Percentiles rank a stretch among this genome's conserved stretches.
Evolutionary conservation across 1,140 invertebrate species (phyloP).

Genomic region (Ceratoteleas bidentatus): DNA sequence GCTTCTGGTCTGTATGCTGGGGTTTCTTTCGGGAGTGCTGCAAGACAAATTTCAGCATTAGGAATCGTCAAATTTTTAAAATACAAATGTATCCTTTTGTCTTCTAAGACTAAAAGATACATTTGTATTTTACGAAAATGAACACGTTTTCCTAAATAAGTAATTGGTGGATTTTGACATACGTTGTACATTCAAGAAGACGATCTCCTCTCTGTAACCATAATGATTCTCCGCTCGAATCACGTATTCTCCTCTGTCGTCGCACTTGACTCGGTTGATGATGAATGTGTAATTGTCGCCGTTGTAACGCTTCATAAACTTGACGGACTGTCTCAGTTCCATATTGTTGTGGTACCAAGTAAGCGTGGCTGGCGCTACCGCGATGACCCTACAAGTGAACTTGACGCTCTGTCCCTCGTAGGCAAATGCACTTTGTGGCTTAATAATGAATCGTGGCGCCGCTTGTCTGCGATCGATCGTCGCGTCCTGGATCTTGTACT

Average conservation of each 20-base stretch:
- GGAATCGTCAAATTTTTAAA: too few relatives aligned
- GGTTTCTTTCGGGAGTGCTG: slow-evolving; percentile 90
- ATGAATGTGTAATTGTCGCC: slow-evolving; percentile 98
- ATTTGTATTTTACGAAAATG: slow-evolving; percentile 12
- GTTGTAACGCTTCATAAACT: slow-evolving; percentile 99
- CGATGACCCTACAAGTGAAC: slow-evolving; percentile 98
- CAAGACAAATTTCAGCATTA: slow-evolving; percentile 56
- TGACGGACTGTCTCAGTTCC: slow-evolving; percentile 98
- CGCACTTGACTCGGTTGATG: slow-evolving; percentile 96
- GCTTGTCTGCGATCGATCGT: slow-evolving; percentile 98
- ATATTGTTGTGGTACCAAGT: slow-evolving; percentile 97
- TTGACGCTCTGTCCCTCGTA: slow-evolving; percentile 98
- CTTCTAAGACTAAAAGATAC: too few relatives aligned
- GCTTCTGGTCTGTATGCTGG: slow-evolving; percentile 89
- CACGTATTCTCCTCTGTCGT: slow-evolving; percentile 98
- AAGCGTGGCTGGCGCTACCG: slow-evolving; percentile 95
- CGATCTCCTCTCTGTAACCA: slow-evolving; percentile 96
- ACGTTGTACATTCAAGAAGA: slow-evolving; percentile 98
- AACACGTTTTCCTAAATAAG: too few relatives aligned
- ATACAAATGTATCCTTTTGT: too few relatives aligned
- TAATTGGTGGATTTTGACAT: slow-evolving; percentile 37
- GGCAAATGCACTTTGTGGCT: slow-evolving; percentile 96
- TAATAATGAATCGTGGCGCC: slow-evolving; percentile 98
- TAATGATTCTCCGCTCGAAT: slow-evolving; percentile 99
- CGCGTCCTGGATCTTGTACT: slow-evolving; percentile 97